A percentile compares a stretch with the other conserved stretches of the same genome.
Conservation (phyloP, 2,113 vertebrate species). For the Embiotoca jacksoni region DNA sequence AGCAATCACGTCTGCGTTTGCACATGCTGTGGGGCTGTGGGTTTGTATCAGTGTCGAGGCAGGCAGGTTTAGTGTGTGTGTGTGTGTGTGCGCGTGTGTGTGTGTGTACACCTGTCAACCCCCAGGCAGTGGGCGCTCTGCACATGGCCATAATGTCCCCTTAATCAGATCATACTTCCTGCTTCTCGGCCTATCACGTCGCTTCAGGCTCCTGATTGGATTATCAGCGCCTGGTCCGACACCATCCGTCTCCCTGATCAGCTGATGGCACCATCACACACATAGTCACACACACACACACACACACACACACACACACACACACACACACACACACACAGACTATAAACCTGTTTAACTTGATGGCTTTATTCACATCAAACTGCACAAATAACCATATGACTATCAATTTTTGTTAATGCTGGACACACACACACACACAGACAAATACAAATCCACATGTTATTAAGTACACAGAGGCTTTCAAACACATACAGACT, state of each 20-base stretch:
- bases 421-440: constrained; percentile 16
- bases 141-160: constrained; percentile 95
- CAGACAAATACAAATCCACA: not conserved
- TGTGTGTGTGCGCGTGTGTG: constrained; percentile 20
- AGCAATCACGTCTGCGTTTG: constrained; percentile 51
- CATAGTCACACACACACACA: constrained; percentile 66
- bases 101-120: constrained; percentile 73
- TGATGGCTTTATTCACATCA: constrained; percentile 66
- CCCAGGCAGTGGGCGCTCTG: constrained; percentile 84
- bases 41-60: constrained; percentile 57
- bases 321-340: constrained; percentile 33
- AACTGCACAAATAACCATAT: constrained; percentile 41
- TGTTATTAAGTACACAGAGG: too few relatives aligned
- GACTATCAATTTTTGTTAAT: constrained; percentile 52
- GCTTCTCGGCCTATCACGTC: constrained; percentile 95
- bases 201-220: constrained; percentile 95
- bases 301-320: constrained; percentile 34
- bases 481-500: too few relatives aligned
- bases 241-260: constrained; percentile 82
- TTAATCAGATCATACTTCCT: constrained; percentile 97
- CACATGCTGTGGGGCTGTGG: constrained; percentile 32
- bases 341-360: constrained; percentile 77
- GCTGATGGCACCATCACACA: constrained; percentile 79
- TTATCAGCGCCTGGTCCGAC: constrained; percentile 81
- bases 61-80: constrained; percentile 61